Evolutionary conservation across 2,888 invertebrate genomes (phyloP).

Genomic region (Cheilosia pagana): DNA sequence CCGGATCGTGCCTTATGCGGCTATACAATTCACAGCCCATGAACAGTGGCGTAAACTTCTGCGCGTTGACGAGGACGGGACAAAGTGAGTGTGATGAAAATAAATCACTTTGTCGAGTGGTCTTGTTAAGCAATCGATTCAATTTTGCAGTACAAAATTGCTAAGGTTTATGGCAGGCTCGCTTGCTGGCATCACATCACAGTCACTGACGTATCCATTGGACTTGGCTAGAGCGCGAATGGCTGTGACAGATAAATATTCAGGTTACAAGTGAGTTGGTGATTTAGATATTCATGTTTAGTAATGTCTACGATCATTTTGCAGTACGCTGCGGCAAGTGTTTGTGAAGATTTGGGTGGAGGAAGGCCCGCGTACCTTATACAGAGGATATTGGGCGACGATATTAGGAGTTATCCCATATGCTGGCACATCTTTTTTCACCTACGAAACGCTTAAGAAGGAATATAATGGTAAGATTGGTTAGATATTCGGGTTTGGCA

Average conservation of each 20-base stretch:
- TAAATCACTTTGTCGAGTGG: background rate
- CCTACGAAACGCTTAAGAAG: conserved; percentile 96
- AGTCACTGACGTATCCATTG: conserved; percentile 96
- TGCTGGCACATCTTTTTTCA: conserved; percentile 98
- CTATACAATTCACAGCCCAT: conserved; percentile 98
- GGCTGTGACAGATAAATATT: conserved; percentile 94
- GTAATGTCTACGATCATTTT: background rate
- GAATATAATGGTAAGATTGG: conserved; percentile 87
- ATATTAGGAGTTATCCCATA: conserved; percentile 97
- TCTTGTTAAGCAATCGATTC: conserved; percentile 11
- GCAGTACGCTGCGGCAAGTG: conserved; percentile 85
- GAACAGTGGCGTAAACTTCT: conserved; percentile 97
- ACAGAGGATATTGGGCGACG: conserved; percentile 95
- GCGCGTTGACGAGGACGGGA: conserved; percentile 86
- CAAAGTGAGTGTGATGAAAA: conserved; percentile 82
- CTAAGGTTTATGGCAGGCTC: conserved; percentile 93
- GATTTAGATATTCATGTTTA: background rate
- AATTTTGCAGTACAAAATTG: conserved; percentile 80
- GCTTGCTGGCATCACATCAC: conserved; percentile 97
- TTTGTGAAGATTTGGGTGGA: conserved; percentile 89
- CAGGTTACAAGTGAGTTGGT: conserved; percentile 86
- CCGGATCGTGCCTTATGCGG: conserved; percentile 97
- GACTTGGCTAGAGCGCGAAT: conserved; percentile 98
- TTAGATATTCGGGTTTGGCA: background rate
- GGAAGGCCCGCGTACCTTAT: conserved; percentile 91